These are phyloP conservation scores for Colletes gigas DNA, from an alignment of 1,140 invertebrate species.

Conservation along the genomic window DNA sequence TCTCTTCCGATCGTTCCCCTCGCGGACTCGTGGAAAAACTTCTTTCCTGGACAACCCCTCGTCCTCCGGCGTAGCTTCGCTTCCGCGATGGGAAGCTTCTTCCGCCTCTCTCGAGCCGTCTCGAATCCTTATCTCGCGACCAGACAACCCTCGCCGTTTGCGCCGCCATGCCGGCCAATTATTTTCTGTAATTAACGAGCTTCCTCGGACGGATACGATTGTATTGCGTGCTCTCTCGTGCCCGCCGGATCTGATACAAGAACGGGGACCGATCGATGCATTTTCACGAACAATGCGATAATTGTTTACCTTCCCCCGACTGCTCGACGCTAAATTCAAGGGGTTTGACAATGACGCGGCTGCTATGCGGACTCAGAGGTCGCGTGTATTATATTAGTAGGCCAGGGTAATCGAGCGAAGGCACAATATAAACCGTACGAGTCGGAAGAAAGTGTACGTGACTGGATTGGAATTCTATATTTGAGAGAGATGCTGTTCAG, in stretches of 20 bases:
- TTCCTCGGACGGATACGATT: constrained; percentile 17
- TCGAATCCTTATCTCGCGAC: constrained; percentile 50
- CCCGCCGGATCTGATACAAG: constrained; percentile 5
- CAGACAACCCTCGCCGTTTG: constrained; percentile 29
- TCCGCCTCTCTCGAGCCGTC: constrained; percentile 4
- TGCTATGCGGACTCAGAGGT: neutral
- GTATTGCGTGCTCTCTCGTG: constrained; percentile 33
- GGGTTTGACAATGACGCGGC: neutral
- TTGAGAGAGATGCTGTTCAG: neutral
- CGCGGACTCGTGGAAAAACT: constrained; percentile 31
- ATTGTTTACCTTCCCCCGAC: constrained; percentile 1
- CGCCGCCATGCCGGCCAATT: constrained; percentile 41
- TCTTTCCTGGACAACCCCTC: neutral
- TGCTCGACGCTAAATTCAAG: neutral
- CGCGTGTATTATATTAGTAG: constrained; percentile 34
- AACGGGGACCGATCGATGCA: constrained; percentile 22
- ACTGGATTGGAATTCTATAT: constrained; percentile 9
- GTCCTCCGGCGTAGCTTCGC: neutral
- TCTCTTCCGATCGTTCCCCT: constrained; percentile 34
- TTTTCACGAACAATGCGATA: constrained; percentile 41
- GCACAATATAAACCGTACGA: constrained; percentile 27
- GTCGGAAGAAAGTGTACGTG: constrained; percentile 34
- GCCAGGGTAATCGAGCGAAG: constrained; percentile 26
- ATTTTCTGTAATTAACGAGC: constrained; percentile 60
- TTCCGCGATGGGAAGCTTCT: constrained; percentile 6